These are phyloP conservation scores for Myotis vivesi DNA, from an alignment of 2,797 vertebrate species.

Conservation along the genomic window DNA sequence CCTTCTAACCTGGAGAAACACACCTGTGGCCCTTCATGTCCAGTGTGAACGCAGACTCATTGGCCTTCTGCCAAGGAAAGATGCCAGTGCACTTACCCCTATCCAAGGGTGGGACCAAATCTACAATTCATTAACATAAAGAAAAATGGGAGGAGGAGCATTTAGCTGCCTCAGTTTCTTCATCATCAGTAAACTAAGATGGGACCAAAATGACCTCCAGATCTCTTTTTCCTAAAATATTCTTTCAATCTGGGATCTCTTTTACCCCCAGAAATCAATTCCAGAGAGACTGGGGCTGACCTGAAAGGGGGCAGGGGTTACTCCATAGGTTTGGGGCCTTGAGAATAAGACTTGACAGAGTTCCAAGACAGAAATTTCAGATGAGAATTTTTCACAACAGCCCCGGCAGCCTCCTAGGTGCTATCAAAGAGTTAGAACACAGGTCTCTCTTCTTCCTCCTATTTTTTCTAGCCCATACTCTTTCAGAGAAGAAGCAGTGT, in stretches of 20 bases:
- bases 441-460: background rate
- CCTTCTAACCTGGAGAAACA: background rate
- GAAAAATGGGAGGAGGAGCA: background rate
- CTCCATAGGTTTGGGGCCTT: background rate
- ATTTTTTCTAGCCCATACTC: background rate
- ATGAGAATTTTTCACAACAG: background rate
- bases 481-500: background rate
- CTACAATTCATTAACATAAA: background rate
- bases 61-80: background rate
- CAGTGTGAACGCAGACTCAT: background rate
- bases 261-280: background rate
- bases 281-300: background rate
- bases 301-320: background rate
- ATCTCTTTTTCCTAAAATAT: background rate
- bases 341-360: background rate
- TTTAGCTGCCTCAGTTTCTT: constrained; percentile 46
- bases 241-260: background rate
- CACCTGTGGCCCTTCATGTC: constrained; percentile 13
- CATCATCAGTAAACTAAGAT: background rate
- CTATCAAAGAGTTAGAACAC: background rate
- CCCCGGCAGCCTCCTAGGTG: background rate
- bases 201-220: background rate
- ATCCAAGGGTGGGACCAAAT: background rate
- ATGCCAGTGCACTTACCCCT: background rate
- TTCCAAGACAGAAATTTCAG: constrained; percentile 11